phyloP scores from a whole-genome alignment of 2,113 vertebrate genomes.

The Microtus richardsoni region DNA sequence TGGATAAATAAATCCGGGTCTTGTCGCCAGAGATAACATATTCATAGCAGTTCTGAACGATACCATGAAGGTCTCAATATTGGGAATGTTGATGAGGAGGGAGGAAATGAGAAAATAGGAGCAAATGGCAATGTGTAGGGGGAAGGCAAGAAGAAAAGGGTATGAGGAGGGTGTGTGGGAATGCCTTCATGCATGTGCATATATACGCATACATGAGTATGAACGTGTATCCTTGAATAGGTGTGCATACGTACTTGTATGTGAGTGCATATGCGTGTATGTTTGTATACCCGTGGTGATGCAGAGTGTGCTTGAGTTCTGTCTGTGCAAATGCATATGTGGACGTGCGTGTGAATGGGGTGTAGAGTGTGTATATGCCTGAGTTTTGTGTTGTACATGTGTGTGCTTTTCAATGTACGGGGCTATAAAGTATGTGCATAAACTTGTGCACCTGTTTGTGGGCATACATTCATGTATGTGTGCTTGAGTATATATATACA shows the following conservation, averaged over 20 bases:
- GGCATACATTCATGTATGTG: fast-evolving
- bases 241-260: neutral
- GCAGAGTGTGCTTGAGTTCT: neutral
- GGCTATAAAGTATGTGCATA: fast-evolving
- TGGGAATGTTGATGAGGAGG: neutral
- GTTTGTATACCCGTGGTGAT: neutral
- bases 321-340: neutral
- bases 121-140: neutral
- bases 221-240: neutral
- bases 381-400: neutral
- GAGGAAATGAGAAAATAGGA: neutral
- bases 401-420: fast-evolving
- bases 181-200: neutral
- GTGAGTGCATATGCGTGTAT: fast-evolving
- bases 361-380: neutral
- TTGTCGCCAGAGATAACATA: slow-evolving; percentile 1
- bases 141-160: neutral
- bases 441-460: neutral
- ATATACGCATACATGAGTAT: neutral
- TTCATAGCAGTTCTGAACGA: neutral
- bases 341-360: fast-evolving
- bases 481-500: fast-evolving
- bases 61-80: neutral
- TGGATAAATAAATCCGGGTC: neutral
- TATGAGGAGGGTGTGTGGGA: neutral